These are phyloP conservation scores for Coilia nasus DNA, from an alignment of 2,797 vertebrate species.

Conservation along the genomic window DNA sequence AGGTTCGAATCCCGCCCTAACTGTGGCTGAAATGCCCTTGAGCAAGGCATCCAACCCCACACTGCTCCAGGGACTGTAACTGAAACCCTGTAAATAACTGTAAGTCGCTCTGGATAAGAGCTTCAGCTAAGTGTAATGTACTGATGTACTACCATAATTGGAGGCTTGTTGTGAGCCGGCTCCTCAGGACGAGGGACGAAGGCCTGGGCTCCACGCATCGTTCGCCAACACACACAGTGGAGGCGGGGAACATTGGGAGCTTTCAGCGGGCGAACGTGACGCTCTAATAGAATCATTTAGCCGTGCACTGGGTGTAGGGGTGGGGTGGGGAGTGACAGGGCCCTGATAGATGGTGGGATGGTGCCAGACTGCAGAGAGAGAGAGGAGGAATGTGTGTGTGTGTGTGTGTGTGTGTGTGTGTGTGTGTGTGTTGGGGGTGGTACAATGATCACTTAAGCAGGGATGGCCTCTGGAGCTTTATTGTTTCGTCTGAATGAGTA, in stretches of 20 bases:
- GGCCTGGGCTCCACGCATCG: slow-evolving; percentile 66
- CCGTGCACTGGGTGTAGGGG: slow-evolving; percentile 42
- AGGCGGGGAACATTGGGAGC: slow-evolving; percentile 69
- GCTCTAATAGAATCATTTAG: slow-evolving; percentile 71
- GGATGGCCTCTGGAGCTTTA: no score
- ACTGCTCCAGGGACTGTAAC: no score
- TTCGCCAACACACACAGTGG: slow-evolving; percentile 62
- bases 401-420: slow-evolving; percentile 37
- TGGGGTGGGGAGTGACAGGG: slow-evolving; percentile 59
- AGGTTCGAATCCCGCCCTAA: no score
- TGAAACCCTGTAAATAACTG: no score
- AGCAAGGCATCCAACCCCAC: no score
- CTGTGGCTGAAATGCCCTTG: no score
- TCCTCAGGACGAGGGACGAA: slow-evolving; percentile 71
- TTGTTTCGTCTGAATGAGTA: neutral
- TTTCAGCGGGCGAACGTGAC: slow-evolving; percentile 65
- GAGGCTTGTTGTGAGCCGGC: slow-evolving; percentile 63
- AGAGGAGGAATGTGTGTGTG: slow-evolving; percentile 39
- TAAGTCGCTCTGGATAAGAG: no score
- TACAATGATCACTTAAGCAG: no score
- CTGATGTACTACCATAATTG: slow-evolving; percentile 73
- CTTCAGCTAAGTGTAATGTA: no score
- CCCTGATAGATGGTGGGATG: slow-evolving; percentile 67
- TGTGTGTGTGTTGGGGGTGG: slow-evolving; percentile 6
- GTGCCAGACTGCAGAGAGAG: slow-evolving; percentile 28